phyloP scores from a whole-genome alignment of 2,113 vertebrate species.

The Siniperca knerii region DNA sequence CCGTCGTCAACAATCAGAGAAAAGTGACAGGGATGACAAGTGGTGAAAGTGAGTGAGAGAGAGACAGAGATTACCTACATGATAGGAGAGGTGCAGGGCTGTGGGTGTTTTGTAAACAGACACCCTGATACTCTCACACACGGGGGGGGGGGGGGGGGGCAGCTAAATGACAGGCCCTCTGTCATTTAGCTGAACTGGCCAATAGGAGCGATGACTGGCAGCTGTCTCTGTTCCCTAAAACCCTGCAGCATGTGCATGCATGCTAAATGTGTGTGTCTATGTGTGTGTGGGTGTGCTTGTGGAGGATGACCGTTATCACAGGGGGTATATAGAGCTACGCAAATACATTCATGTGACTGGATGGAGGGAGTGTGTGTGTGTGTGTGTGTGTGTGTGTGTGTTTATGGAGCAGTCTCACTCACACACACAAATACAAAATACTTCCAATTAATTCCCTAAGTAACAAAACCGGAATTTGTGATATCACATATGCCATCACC shows the following conservation, averaged over 20 bases:
- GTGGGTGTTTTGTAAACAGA: constrained; percentile 79
- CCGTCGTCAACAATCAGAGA: neutral
- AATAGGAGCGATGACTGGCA: constrained; percentile 65
- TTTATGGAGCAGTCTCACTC: neutral
- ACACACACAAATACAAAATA: neutral
- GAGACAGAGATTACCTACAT: constrained; percentile 43
- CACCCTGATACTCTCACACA: constrained; percentile 56
- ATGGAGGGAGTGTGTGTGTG: neutral
- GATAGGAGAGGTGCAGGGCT: constrained; percentile 52
- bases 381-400: neutral
- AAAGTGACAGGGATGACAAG: constrained; percentile 3
- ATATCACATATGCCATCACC: neutral
- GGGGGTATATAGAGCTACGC: neutral
- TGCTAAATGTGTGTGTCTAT: constrained; percentile 9
- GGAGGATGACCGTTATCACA: constrained; percentile 16
- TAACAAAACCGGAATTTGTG: neutral
- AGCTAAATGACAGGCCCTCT: neutral
- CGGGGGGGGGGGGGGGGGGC: neutral
- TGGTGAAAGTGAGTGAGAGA: constrained; percentile 17
- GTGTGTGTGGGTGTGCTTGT: constrained; percentile 10
- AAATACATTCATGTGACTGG: constrained; percentile 20
- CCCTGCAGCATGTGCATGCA: constrained; percentile 37
- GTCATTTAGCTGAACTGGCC: constrained; percentile 50
- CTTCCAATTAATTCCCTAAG: neutral
- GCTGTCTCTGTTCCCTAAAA: constrained; percentile 59